Evolutionary conservation across 2,888 invertebrate species (phyloP).

Genomic region (Brenthis ino): DNA sequence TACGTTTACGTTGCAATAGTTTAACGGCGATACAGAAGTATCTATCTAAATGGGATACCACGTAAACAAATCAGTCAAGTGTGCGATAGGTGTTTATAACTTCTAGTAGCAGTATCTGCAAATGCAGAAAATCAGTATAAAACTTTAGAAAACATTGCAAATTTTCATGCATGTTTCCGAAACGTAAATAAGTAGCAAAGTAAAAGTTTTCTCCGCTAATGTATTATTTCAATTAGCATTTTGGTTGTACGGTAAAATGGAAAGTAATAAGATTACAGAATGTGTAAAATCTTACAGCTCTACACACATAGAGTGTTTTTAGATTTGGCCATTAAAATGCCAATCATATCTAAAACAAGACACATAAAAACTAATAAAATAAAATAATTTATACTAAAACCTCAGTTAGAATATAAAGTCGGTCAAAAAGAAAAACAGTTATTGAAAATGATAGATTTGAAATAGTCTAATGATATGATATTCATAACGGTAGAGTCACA

Average conservation of each 20-base stretch:
- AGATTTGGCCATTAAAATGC: constrained; percentile 3
- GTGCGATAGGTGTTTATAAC: constrained; percentile 2
- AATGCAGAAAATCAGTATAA: not conserved
- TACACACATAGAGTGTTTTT: not conserved
- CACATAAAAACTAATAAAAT: not conserved
- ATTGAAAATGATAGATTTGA: constrained; percentile 15
- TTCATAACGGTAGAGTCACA: constrained; percentile 14
- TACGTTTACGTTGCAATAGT: constrained; percentile 21
- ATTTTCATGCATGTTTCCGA: not conserved
- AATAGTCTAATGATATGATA: constrained; percentile 14
- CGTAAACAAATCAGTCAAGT: constrained; percentile 12
- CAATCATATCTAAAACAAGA: not conserved
- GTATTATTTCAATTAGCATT: constrained; percentile 21
- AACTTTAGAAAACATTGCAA: not conserved
- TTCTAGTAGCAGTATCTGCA: not conserved
- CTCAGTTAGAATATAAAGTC: constrained; percentile 1
- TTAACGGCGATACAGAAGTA: constrained; percentile 26
- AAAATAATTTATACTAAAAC: not conserved
- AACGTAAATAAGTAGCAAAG: not conserved
- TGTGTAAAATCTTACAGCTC: constrained; percentile 1
- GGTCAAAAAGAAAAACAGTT: constrained; percentile 15
- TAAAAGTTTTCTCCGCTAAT: constrained; percentile 13
- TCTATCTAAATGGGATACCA: not conserved
- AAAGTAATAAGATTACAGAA: constrained; percentile 20
- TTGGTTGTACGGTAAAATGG: constrained; percentile 20